Percentiles rank a stretch among this genome's conserved stretches.
phyloP scores from a whole-genome alignment of 2,797 vertebrate genomes.

The Dendrocincla fuliginosa region DNA sequence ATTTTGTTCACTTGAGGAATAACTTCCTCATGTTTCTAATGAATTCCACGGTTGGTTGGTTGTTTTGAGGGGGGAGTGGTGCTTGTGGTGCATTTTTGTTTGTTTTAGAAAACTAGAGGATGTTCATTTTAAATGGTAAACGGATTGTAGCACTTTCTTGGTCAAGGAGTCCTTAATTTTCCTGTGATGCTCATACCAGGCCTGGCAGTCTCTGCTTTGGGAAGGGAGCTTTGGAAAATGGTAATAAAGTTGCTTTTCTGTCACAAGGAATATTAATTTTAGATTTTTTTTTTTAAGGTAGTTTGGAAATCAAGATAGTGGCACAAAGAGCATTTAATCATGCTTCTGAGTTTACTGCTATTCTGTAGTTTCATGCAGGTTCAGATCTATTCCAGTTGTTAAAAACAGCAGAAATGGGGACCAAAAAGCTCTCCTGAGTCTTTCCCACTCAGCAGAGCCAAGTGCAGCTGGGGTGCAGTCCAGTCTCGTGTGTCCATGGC shows the following conservation, averaged over 20 bases:
- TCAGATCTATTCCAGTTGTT: not conserved
- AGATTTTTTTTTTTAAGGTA: not conserved
- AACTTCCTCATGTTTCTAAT: not conserved
- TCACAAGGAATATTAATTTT: not conserved
- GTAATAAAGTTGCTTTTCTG: not conserved
- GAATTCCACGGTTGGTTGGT: not conserved
- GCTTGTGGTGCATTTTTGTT: not conserved
- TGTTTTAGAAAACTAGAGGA: not conserved
- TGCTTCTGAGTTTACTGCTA: not conserved
- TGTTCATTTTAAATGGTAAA: not conserved
- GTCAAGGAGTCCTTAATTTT: not conserved
- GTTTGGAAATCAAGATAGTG: not conserved
- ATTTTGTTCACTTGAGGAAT: not conserved
- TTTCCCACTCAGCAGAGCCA: accelerated
- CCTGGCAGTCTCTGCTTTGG: not conserved
- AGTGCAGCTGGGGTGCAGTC: not conserved
- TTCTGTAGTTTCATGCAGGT: not conserved
- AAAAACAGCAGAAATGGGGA: not conserved
- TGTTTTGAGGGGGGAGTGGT: not conserved
- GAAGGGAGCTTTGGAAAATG: not conserved
- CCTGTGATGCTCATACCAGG: no score
- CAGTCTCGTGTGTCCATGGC: not conserved
- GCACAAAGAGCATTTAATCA: not conserved
- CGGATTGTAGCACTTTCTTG: not conserved
- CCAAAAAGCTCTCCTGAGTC: not conserved